Conservation (phyloP, 2,113 vertebrate genomes). For the Zosterops lateralis region DNA sequence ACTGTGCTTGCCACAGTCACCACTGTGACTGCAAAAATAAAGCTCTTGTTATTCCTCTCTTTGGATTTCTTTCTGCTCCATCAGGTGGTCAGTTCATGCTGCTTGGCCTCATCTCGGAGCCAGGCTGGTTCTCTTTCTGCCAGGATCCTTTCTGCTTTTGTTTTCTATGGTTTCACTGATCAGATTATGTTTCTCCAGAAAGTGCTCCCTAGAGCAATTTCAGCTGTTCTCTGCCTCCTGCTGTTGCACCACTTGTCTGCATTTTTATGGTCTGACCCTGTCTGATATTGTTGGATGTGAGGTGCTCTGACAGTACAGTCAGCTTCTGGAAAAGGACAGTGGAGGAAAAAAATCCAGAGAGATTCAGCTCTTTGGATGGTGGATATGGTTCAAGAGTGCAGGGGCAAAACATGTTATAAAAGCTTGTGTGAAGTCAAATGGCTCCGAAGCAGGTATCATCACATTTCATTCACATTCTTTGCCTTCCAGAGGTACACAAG, state of each 20-base stretch:
- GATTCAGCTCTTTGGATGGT: background rate
- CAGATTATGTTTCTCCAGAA: background rate
- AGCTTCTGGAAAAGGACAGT: background rate
- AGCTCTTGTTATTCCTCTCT: background rate
- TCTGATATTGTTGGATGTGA: background rate
- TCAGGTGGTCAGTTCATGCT: accelerated
- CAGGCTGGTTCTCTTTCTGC: background rate
- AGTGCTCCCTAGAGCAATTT: background rate
- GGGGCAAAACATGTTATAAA: background rate
- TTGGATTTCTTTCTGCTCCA: background rate
- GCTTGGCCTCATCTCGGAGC: background rate
- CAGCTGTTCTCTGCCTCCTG: background rate
- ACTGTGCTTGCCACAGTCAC: background rate
- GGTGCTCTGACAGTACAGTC: background rate
- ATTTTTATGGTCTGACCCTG: background rate
- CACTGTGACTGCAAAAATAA: background rate
- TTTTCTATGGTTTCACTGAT: background rate
- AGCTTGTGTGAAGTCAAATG: accelerated
- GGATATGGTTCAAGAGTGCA: background rate
- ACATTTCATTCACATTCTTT: background rate
- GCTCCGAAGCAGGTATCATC: background rate
- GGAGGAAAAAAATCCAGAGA: background rate
- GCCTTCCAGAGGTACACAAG: background rate
- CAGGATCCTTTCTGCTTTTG: background rate
- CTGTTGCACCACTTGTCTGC: background rate